Evolutionary conservation across 2,888 invertebrate species (phyloP).

Genomic region (Epiblema foenella): DNA sequence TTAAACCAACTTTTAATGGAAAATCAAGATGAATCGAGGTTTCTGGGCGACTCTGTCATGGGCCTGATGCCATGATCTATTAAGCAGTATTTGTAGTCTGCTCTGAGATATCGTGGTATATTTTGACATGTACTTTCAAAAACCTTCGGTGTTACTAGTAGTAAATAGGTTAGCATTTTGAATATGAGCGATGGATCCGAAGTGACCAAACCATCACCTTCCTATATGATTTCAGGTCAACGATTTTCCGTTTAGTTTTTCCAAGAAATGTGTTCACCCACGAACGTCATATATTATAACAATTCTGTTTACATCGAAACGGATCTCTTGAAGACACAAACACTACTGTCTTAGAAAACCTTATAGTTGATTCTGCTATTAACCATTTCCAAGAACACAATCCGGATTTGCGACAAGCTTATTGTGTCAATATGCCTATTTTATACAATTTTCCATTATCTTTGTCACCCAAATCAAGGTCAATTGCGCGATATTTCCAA

Average conservation of each 20-base stretch:
- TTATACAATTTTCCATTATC: not conserved
- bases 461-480: not conserved
- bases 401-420: not conserved
- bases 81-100: too few species aligned
- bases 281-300: not conserved
- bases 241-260: not conserved
- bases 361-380: constrained; percentile 5
- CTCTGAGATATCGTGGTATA: too few species aligned
- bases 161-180: not conserved
- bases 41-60: too few species aligned
- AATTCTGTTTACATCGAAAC: constrained; percentile 6
- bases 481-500: not conserved
- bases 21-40: too few species aligned
- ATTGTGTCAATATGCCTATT: constrained; percentile 8
- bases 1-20: not conserved
- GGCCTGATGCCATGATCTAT: too few species aligned
- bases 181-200: not conserved
- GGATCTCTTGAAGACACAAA: constrained; percentile 7
- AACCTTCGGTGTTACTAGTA: too few species aligned
- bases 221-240: not conserved
- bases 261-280: not conserved
- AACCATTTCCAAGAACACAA: constrained; percentile 10
- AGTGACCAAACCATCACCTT: not conserved
- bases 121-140: too few species aligned
- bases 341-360: constrained; percentile 10